phyloP scores from a whole-genome alignment of 1,140 invertebrate genomes.

The Drosophila eugracilis region DNA sequence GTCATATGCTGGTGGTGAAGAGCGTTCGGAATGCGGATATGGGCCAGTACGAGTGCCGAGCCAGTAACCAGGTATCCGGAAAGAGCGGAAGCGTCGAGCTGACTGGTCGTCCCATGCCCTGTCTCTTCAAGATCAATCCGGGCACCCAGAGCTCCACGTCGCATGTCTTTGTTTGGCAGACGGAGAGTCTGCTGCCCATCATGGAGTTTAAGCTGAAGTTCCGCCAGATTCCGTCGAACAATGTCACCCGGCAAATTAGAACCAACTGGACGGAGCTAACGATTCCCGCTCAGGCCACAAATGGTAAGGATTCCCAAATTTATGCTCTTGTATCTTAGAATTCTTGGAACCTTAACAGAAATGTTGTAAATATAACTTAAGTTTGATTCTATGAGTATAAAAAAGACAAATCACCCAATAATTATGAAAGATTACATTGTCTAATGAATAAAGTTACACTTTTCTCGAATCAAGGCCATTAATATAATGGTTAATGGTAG shows the following conservation, averaged over 20 bases:
- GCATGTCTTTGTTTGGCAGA: constrained; percentile 90
- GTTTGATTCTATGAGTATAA: too few species aligned
- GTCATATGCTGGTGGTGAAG: constrained; percentile 89
- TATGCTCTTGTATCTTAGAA: too few species aligned
- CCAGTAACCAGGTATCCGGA: constrained; percentile 89
- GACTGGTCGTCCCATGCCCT: constrained; percentile 86
- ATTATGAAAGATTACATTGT: too few species aligned
- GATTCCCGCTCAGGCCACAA: constrained; percentile 87
- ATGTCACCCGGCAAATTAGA: constrained; percentile 38
- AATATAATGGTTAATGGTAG: too few species aligned
- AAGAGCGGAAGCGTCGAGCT: constrained; percentile 86
- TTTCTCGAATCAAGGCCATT: too few species aligned
- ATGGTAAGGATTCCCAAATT: constrained; percentile 54
- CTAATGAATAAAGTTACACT: too few species aligned
- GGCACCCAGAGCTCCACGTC: constrained; percentile 80
- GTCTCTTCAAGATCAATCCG: constrained; percentile 87
- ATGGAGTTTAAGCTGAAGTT: constrained; percentile 89
- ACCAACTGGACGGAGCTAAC: constrained; percentile 88
- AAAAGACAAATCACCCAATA: too few species aligned
- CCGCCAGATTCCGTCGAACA: constrained; percentile 84
- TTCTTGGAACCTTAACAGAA: too few species aligned
- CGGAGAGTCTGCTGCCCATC: constrained; percentile 89
- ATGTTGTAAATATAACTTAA: too few species aligned
- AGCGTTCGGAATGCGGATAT: constrained; percentile 89
- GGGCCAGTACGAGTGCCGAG: constrained; percentile 91